Percentiles rank a stretch among this genome's conserved stretches.
Evolutionary conservation across 2,113 vertebrate species (phyloP).

Genomic region (Tenrec ecaudatus): DNA sequence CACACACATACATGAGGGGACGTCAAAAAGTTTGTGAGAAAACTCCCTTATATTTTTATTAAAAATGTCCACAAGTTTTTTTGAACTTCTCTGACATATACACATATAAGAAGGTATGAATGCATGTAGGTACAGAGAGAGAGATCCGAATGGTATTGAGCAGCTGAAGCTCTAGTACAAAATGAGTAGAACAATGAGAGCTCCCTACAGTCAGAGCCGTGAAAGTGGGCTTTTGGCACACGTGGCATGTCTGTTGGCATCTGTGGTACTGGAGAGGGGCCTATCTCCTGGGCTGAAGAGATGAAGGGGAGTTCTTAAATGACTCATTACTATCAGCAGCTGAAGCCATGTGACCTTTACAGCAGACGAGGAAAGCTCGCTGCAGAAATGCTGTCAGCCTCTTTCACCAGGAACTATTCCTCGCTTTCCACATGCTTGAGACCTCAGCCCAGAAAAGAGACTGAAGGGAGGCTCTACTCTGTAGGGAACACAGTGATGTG

Average conservation of each 20-base stretch:
- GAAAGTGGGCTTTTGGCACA: constrained; percentile 9
- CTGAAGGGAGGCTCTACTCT: not conserved
- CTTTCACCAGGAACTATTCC: constrained; percentile 40
- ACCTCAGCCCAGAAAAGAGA: not conserved
- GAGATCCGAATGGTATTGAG: constrained; percentile 1
- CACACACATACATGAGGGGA: too few relatives aligned
- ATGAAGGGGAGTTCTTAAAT: not conserved
- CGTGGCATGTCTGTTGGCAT: not conserved
- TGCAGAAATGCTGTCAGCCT: not conserved
- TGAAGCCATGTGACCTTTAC: constrained; percentile 30
- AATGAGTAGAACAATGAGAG: not conserved
- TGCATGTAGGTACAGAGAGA: not conserved
- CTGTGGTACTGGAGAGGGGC: not conserved
- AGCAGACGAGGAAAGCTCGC: not conserved
- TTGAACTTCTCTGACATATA: too few relatives aligned
- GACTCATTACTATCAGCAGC: not conserved
- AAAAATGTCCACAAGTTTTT: too few relatives aligned
- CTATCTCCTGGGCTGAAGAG: not conserved
- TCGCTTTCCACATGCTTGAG: not conserved
- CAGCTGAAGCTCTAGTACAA: not conserved
- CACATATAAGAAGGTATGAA: not conserved
- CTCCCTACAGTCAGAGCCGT: not conserved
- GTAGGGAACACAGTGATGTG: not conserved
- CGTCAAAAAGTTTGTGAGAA: too few relatives aligned
- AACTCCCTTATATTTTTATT: too few relatives aligned